Base-by-base conservation (phyloP, 2,888 invertebrate genomes). In the Schizaphis graminum region DNA sequence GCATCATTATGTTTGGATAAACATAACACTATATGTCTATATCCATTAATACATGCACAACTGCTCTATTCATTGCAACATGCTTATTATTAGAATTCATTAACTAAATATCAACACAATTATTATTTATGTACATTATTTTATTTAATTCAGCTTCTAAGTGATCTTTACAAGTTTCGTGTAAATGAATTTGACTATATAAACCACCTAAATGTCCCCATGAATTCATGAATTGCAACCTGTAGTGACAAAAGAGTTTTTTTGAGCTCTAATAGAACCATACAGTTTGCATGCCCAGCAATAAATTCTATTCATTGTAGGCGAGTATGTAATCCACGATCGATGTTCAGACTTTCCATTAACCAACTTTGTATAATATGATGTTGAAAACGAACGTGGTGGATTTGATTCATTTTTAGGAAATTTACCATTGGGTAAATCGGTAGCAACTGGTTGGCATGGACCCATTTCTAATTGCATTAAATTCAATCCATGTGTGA, bases 1-100 rank as follows among this genome's bases (percentile, higher is more conserved):
- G 47, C 85, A 47, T 85, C 85, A 85, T 85, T 85, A 85, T 85
- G 44, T 85, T 85, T 85, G 85, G 85, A 85, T 85, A 85, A 85
- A 85, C 85, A 85, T 85, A 85, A 47, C 1, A 47, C 3, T 85
- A 47, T n/a, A n/a, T n/a, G n/a, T n/a, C n/a, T n/a, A n/a, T 85
- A 5, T 85, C 44, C 85, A 44, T 85, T 85, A 85, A 41, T 85
- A 85, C 41, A 84, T 84, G 21, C 3, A 84, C 84, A 85, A 85
- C 47, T 44, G 85, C 44, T 85, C 85, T 85, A 85, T 47, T 85
- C 47, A 85, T 85, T 85, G 44, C 11, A 85, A 85, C 47, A 85
- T 85, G 85, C 11, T 85, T 85, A 85, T 85, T 85, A 85, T 85
- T 85, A 47, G 85, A 85, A 85, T 85, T 67, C 67, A 67, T 67